Conservation (phyloP, 2,797 vertebrate species). For the Typhlichthys eigenmanni region DNA sequence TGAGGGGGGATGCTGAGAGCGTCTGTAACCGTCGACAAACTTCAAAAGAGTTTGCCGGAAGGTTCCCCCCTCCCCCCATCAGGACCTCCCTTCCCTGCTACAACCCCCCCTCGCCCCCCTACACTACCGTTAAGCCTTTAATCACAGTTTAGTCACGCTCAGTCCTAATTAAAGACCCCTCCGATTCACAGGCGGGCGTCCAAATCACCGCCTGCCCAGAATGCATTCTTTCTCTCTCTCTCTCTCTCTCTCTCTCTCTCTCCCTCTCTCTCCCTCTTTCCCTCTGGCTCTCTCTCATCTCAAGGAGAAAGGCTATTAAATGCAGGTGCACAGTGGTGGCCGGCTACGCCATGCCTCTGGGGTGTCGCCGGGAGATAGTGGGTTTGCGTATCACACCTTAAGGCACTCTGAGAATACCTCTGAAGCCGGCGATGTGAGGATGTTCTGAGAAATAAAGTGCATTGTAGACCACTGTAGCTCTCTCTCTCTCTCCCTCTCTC, state of each 20-base stretch:
- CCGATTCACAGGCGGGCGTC: slow-evolving; percentile 66
- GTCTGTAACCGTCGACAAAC: slow-evolving; percentile 55
- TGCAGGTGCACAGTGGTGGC: slow-evolving; percentile 41
- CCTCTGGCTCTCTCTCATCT: slow-evolving; percentile 32
- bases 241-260: slow-evolving; percentile 10
- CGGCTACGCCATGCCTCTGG: slow-evolving; percentile 43
- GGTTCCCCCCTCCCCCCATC: slow-evolving; percentile 31
- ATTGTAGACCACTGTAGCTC: slow-evolving; percentile 9
- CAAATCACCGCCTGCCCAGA: slow-evolving; percentile 64
- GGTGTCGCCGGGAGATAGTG: slow-evolving; percentile 64
- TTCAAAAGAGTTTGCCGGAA: slow-evolving; percentile 76
- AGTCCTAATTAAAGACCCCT: slow-evolving; percentile 82
- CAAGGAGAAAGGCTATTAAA: slow-evolving; percentile 40
- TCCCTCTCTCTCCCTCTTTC: neutral
- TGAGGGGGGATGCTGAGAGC: slow-evolving; percentile 65
- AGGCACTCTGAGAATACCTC: slow-evolving; percentile 36
- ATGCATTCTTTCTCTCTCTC: slow-evolving; percentile 39
- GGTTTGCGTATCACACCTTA: slow-evolving; percentile 35
- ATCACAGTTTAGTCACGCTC: slow-evolving; percentile 84
- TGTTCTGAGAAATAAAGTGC: slow-evolving; percentile 35
- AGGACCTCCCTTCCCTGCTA: slow-evolving; percentile 21
- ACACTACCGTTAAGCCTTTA: slow-evolving; percentile 74
- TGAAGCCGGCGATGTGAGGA: slow-evolving; percentile 38
- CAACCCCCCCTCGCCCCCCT: slow-evolving; percentile 31
- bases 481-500: too few species aligned